Percentiles rank a stretch among this genome's conserved stretches.
These are phyloP conservation scores for Salarias fasciatus DNA, from an alignment of 2,797 vertebrate species.

Conservation along the genomic window DNA sequence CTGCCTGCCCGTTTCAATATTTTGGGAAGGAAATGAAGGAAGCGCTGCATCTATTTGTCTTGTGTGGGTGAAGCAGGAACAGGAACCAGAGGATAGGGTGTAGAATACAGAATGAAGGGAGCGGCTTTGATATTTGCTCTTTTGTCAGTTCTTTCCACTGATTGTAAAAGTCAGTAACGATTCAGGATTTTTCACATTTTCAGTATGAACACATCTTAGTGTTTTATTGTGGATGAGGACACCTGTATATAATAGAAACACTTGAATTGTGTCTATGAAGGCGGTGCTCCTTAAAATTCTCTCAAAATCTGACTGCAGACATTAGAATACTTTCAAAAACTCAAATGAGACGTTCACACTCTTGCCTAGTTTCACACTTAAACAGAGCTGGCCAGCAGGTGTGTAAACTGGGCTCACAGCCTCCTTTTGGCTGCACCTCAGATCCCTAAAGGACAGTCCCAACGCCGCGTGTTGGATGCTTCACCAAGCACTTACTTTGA, in stretches of 20 bases:
- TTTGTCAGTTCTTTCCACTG: constrained; percentile 37
- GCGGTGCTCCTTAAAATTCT: too few species aligned
- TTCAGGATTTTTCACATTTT: too few species aligned
- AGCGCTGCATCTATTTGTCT: constrained; percentile 57
- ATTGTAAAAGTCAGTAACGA: not conserved
- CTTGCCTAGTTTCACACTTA: not conserved
- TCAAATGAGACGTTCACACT: not conserved
- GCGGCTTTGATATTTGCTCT: constrained; percentile 41
- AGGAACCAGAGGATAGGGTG: constrained; percentile 62
- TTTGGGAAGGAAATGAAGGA: constrained; percentile 67
- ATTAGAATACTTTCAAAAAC: not conserved
- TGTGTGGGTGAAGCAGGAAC: constrained; percentile 57
- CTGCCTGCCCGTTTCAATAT: constrained; percentile 34
- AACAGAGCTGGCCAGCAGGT: not conserved
- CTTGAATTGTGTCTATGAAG: too few species aligned
- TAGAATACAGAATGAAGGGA: constrained; percentile 56
- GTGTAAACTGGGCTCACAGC: not conserved
- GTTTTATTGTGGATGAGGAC: too few species aligned
- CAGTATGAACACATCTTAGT: too few species aligned
- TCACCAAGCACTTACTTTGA: not conserved
- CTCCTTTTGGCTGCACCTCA: constrained; percentile 7
- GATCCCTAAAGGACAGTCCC: not conserved
- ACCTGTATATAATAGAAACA: too few species aligned
- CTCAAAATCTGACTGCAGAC: not conserved
- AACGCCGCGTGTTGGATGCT: not conserved